Evolutionary conservation across 1,140 invertebrate species (phyloP).

Genomic region (Brachystomella parvula): DNA sequence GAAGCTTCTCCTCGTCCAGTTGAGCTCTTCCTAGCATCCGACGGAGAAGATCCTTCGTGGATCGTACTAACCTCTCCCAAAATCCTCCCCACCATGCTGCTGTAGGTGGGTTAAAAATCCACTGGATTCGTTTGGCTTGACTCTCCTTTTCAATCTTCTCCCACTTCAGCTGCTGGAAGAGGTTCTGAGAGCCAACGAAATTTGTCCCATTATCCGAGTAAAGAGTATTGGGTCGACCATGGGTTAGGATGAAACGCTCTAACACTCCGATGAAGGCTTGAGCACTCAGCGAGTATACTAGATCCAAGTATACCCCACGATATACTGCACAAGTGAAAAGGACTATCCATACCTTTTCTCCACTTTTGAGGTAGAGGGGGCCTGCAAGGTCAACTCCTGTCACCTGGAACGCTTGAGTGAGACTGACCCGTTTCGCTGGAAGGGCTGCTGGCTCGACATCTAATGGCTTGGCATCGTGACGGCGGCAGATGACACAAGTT

Average conservation of each 20-base stretch:
- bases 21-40: neutral
- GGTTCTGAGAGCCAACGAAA: constrained; percentile 39
- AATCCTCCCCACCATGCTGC: constrained; percentile 40
- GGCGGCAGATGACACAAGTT: neutral
- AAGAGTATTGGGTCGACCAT: constrained; percentile 37
- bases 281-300: neutral
- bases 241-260: neutral
- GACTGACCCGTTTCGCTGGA: constrained; percentile 38
- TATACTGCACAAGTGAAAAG: constrained; percentile 43
- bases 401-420: constrained; percentile 39
- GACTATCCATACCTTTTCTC: constrained; percentile 39
- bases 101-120: constrained; percentile 39
- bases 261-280: neutral
- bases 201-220: constrained; percentile 42
- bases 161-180: neutral
- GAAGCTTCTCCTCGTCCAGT: constrained; percentile 37
- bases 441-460: constrained; percentile 14
- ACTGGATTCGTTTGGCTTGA: constrained; percentile 26
- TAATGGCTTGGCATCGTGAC: constrained; percentile 12
- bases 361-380: constrained; percentile 38
- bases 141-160: neutral
- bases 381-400: constrained; percentile 41
- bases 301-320: constrained; percentile 43
- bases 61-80: constrained; percentile 39
- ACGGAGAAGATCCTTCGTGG: constrained; percentile 36